Percentiles rank a stretch among this genome's conserved stretches.
Conservation (phyloP, 2,113 vertebrate species). For the Atherinomorus stipes region DNA sequence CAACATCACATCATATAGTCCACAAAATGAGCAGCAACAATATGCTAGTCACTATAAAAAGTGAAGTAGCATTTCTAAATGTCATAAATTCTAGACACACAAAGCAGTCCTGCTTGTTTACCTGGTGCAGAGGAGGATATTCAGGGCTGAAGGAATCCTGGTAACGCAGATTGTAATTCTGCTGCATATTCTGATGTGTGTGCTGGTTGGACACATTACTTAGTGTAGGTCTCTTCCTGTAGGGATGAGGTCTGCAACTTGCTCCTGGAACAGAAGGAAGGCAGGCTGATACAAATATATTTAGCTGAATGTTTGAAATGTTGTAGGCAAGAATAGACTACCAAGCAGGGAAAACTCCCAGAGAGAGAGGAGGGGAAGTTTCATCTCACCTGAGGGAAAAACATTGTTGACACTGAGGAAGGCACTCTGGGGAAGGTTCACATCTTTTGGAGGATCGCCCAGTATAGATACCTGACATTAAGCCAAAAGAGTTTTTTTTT, state of each 20-base stretch:
- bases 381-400: slow-evolving; percentile 80
- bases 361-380: too few relatives aligned
- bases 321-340: neutral
- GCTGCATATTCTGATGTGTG: slow-evolving; percentile 65
- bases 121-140: slow-evolving; percentile 76
- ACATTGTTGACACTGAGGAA: slow-evolving; percentile 84
- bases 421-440: slow-evolving; percentile 82
- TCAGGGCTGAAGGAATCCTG: slow-evolving; percentile 84
- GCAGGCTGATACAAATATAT: neutral
- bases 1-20: neutral
- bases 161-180: slow-evolving; percentile 78
- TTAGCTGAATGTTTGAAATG: neutral
- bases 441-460: slow-evolving; percentile 89
- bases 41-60: neutral
- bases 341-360: neutral
- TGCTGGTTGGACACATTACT: slow-evolving; percentile 81
- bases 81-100: neutral
- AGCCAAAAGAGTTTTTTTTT: neutral
- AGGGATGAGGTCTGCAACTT: slow-evolving; percentile 81
- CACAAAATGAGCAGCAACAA: neutral
- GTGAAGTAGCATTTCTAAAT: neutral
- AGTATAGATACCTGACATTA: slow-evolving; percentile 85
- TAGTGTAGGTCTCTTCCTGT: slow-evolving; percentile 83
- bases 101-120: slow-evolving; percentile 18
- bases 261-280: slow-evolving; percentile 53